Conservation (phyloP, 2,888 invertebrate species). For the Thymelicus sylvestris region DNA sequence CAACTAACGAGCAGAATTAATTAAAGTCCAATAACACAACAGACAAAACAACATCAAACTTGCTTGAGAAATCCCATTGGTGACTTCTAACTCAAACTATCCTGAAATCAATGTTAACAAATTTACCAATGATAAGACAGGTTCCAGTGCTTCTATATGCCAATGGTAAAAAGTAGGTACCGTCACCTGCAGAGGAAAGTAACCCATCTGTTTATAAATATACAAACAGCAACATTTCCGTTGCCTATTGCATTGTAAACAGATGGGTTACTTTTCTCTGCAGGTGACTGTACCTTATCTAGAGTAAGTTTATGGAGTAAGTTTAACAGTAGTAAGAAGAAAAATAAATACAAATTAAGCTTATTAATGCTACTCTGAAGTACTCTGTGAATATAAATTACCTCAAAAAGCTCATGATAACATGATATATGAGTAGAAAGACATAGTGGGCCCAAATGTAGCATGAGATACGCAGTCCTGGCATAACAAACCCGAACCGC, state of each 20-base stretch:
- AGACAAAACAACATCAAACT: conserved; percentile 53
- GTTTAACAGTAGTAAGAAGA: too few relatives aligned
- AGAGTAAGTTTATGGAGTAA: too few relatives aligned
- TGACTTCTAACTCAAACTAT: conserved; percentile 40
- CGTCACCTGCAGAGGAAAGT: too few relatives aligned
- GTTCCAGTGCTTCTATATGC: conserved; percentile 11
- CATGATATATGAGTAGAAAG: conserved; percentile 63
- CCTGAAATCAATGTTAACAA: conserved; percentile 19
- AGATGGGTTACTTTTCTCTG: too few relatives aligned
- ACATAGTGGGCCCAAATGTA: conserved; percentile 62
- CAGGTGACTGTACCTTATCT: too few relatives aligned
- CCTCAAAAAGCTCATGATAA: conserved; percentile 65
- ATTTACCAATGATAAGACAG: background rate
- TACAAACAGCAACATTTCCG: too few relatives aligned
- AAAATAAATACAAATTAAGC: too few relatives aligned
- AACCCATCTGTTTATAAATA: too few relatives aligned
- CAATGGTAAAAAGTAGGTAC: background rate
- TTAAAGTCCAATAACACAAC: conserved; percentile 43
- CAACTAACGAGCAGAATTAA: conserved; percentile 30
- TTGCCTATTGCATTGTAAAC: too few relatives aligned
- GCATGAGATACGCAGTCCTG: conserved; percentile 58
- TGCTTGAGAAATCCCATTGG: conserved; percentile 73
- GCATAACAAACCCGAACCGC: conserved; percentile 50
- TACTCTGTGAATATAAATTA: conserved; percentile 48
- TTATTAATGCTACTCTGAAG: too few relatives aligned